These are phyloP conservation scores for Drosophila kambysellisi DNA, from an alignment of 2,888 invertebrate species.

Conservation along the genomic window DNA sequence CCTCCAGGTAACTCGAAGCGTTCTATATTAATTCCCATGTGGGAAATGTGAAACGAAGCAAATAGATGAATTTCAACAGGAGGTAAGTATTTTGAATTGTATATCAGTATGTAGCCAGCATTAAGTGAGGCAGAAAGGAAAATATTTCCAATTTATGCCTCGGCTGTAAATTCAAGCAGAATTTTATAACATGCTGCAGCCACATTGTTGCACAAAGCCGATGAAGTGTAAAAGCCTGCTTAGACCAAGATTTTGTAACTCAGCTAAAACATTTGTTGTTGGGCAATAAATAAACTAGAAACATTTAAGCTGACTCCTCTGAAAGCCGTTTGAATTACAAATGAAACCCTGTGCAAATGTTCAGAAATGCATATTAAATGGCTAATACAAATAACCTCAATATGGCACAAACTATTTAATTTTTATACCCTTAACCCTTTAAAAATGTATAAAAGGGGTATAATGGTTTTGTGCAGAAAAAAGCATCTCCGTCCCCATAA, in stretches of 20 bases:
- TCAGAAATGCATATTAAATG: neutral
- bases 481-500: too few species aligned
- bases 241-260: constrained; percentile 2
- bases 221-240: constrained; percentile 20
- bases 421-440: too few species aligned
- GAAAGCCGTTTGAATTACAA: constrained; percentile 19
- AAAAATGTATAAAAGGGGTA: too few species aligned
- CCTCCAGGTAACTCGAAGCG: neutral
- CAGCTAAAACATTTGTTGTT: constrained; percentile 3
- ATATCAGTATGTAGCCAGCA: neutral
- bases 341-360: constrained; percentile 3
- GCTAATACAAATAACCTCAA: neutral
- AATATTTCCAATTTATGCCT: constrained; percentile 38
- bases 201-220: constrained; percentile 41
- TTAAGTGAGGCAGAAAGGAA: constrained; percentile 2
- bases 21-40: neutral
- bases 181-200: constrained; percentile 20
- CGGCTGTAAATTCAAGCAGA: constrained; percentile 32
- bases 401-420: neutral
- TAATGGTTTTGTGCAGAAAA: too few species aligned
- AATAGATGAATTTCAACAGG: constrained; percentile 2
- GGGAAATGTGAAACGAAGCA: neutral
- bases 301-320: neutral
- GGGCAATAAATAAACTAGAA: constrained; percentile 27
- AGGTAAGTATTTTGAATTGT: neutral